phyloP scores from a whole-genome alignment of 2,113 vertebrate genomes.

The Trachemys scripta region DNA sequence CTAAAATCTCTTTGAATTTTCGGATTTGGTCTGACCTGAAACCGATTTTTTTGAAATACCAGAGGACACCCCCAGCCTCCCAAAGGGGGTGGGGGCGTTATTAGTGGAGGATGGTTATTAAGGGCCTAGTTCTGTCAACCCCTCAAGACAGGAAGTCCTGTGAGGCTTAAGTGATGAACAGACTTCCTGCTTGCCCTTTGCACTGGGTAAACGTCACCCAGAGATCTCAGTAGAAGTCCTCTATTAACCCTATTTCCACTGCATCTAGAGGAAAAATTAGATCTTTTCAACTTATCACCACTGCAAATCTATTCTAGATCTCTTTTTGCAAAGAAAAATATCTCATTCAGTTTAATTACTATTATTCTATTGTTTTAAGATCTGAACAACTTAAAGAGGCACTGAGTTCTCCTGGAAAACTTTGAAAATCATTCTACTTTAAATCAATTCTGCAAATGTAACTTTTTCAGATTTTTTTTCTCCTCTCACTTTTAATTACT shows the following conservation, averaged over 20 bases:
- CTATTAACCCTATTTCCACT: constrained; percentile 28
- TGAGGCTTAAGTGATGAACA: neutral
- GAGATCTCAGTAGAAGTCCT: constrained; percentile 5
- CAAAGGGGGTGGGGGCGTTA: neutral
- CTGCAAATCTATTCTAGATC: constrained; percentile 43
- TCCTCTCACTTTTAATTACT: constrained; percentile 74
- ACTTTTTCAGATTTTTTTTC: constrained; percentile 55
- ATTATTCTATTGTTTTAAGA: constrained; percentile 45
- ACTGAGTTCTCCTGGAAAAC: constrained; percentile 46
- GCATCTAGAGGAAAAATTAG: neutral
- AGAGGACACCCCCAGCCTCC: neutral
- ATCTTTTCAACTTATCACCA: neutral
- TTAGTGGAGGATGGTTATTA: neutral
- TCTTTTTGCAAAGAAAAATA: constrained; percentile 54
- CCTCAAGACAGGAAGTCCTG: neutral
- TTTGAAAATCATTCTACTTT: constrained; percentile 59
- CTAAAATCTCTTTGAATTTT: neutral
- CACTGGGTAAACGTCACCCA: neutral
- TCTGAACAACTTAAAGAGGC: constrained; percentile 58
- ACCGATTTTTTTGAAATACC: neutral
- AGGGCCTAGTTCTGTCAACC: neutral
- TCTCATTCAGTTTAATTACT: constrained; percentile 63
- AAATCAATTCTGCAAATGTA: constrained; percentile 60
- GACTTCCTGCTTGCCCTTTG: neutral
- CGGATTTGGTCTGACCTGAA: neutral